phyloP scores from a whole-genome alignment of 2,888 invertebrate genomes.

The Drosophila mulleri region DNA sequence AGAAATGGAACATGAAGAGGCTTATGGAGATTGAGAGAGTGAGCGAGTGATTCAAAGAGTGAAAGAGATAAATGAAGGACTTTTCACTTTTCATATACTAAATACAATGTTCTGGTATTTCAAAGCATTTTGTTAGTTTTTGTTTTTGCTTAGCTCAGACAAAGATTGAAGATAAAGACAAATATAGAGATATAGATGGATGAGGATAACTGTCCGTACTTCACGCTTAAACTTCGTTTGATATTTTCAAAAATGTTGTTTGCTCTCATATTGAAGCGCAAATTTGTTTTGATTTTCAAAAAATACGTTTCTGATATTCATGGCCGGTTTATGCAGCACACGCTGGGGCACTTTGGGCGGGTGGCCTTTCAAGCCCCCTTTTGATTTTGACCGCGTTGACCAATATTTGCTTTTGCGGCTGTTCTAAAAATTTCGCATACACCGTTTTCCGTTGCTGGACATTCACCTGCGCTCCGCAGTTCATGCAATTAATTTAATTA shows the following conservation, averaged over 20 bases:
- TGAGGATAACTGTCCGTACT: constrained; percentile 23
- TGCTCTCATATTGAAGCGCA: constrained; percentile 28
- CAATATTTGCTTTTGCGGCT: constrained; percentile 60
- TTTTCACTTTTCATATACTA: no score
- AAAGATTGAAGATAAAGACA: constrained; percentile 12
- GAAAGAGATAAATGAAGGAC: no score
- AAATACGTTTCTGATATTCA: constrained; percentile 17
- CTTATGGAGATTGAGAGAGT: neutral
- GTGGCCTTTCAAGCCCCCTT: constrained; percentile 22
- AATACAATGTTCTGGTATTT: neutral
- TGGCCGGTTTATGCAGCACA: neutral
- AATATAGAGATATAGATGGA: neutral
- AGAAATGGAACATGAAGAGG: neutral
- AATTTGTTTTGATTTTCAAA: constrained; percentile 45
- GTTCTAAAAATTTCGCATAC: constrained; percentile 44
- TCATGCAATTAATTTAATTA: constrained; percentile 80
- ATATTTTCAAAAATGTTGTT: constrained; percentile 19
- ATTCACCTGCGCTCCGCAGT: constrained; percentile 48
- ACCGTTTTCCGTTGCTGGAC: constrained; percentile 12
- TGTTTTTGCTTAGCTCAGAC: neutral
- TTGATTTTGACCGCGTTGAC: constrained; percentile 39
- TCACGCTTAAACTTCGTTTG: constrained; percentile 5
- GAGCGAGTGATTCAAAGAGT: no score
- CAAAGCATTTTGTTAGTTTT: neutral
- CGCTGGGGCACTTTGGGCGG: neutral